Conservation (phyloP, 2,888 invertebrate species). For the Sarcophaga caerulescens region DNA sequence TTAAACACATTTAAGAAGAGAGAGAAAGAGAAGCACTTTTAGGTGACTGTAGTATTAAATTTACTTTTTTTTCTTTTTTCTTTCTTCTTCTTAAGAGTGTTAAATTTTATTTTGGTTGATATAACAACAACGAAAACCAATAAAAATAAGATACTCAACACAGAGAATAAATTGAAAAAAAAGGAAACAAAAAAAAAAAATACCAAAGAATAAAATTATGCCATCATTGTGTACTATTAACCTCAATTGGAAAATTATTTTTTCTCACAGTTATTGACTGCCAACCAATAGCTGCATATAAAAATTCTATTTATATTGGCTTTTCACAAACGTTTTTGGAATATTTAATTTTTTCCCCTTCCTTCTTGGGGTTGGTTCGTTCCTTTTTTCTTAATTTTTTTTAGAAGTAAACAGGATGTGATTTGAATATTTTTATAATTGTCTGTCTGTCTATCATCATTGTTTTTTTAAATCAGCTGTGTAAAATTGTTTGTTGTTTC, state of each 20-base stretch:
- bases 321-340: background rate
- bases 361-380: background rate
- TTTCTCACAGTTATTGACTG: background rate
- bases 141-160: background rate
- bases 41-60: no score
- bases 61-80: no score
- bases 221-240: constrained; percentile 63
- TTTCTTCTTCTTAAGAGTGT: background rate
- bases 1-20: background rate
- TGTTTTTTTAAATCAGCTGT: background rate
- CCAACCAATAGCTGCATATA: constrained; percentile 19
- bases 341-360: background rate
- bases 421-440: constrained; percentile 26
- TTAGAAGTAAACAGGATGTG: background rate
- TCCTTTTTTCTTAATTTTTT: background rate
- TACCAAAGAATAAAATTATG: background rate
- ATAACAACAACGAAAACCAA: constrained; percentile 20
- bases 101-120: constrained; percentile 27
- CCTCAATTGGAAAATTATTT: constrained; percentile 58
- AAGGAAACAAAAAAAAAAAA: no score
- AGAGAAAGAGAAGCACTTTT: no score
- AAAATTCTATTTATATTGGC: background rate
- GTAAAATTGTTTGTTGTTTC: background rate
- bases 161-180: no score
- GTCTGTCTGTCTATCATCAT: constrained; percentile 22